Percentiles rank a stretch among this genome's conserved stretches.
Conservation (phyloP, 64 coral and sea anemone species). For the Pocillopora damicornis region DNA sequence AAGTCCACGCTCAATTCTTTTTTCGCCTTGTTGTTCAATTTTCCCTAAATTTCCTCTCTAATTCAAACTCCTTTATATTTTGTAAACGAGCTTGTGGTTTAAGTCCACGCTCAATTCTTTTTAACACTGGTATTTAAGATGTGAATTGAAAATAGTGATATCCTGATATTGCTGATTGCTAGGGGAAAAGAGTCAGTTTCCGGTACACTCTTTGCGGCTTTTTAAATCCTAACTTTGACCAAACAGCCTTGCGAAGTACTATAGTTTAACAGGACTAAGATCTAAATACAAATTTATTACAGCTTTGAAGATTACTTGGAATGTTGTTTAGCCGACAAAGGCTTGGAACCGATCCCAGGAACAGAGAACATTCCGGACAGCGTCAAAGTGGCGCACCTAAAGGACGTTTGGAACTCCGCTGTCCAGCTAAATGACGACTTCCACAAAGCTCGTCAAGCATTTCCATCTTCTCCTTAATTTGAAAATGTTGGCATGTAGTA, state of each 20-base stretch:
- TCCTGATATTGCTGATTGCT: too few species aligned
- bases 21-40: too few species aligned
- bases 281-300: not conserved
- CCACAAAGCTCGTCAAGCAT: not conserved
- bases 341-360: constrained; percentile 49
- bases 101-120: too few species aligned
- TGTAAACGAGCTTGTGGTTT: not conserved
- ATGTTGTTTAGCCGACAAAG: constrained; percentile 41
- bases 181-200: too few species aligned
- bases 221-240: too few species aligned
- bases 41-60: not conserved
- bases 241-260: too few species aligned
- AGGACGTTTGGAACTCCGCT: constrained; percentile 50
- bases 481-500: too few species aligned
- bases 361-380: constrained; percentile 35
- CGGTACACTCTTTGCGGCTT: not conserved
- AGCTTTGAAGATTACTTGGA: constrained; percentile 61
- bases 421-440: constrained; percentile 48
- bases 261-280: not conserved
- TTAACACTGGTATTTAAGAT: too few species aligned
- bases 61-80: not conserved
- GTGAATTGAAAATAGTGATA: too few species aligned
- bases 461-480: not conserved
- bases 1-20: too few species aligned
- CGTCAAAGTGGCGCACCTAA: constrained; percentile 30